Base-by-base conservation (phyloP, 1,140 invertebrate genomes). In the Drosophila ficusphila region DNA sequence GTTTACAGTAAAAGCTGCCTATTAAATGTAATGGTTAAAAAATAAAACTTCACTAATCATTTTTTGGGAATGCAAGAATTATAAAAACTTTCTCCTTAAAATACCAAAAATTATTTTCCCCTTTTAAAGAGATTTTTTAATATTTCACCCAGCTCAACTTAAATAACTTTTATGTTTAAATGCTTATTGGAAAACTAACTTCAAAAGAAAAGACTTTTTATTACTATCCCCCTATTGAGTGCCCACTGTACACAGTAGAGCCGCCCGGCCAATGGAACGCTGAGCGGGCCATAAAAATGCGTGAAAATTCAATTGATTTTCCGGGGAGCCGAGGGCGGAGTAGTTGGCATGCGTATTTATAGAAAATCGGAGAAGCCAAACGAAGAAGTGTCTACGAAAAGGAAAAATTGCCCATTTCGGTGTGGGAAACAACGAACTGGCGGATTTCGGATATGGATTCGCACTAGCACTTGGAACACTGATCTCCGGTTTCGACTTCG, bases 281-380 rank as follows among this genome's bases (percentile, higher is more conserved):
- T 49, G 53, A 39, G 34, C 39, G 44, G 46, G 18, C 51, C 56
- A 85, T 86, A 86, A 85, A 86, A 76, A 85, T 86, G 76, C 79
- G 79, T 83, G 81, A 86, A 83, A 83, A 81, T 86, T 86, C 81
- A 85, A 85, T 85, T 85, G 81, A 85, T 85, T 85, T 86, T 81
- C 52, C 49, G 47, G 62, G 61, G 33, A 33, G 61, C 23, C 4
- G 25, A 16, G n/a, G 49, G 64, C 62, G 51, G 39, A 47, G 67
- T 29, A 56, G 44, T 21, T 41, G 44, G 21, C 60, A 44, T 62
- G 60, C 49, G 73, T 88, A 77, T 81, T 88, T 72, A 76, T 85
- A 76, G 76, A 60, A 68, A 49, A 58, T 64, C 19, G 34, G 11
- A 23, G 39, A 31, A 53, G 38, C 18, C 9, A 31, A 33, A 8